phyloP scores from a whole-genome alignment of 2,888 invertebrate species.

The Copidosoma aretas region DNA sequence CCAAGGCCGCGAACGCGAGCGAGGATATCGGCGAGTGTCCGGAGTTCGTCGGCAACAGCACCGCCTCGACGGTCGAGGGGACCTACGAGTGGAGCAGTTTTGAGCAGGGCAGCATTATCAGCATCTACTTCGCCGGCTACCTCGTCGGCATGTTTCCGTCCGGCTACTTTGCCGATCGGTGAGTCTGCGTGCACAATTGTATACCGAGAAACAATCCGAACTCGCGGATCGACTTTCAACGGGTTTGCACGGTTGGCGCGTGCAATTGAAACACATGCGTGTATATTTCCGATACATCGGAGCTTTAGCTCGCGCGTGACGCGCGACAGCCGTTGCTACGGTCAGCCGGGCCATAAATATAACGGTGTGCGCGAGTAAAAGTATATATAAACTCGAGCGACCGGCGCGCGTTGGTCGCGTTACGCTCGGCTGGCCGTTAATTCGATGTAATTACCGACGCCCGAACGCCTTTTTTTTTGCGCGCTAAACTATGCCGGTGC shows the following conservation, averaged over 20 bases:
- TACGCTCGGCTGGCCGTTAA: slow-evolving; percentile 1
- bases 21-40: slow-evolving; percentile 47
- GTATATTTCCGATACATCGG: slow-evolving; percentile 1
- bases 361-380: too few species aligned
- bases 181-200: slow-evolving; percentile 33
- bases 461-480: not conserved
- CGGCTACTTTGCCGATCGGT: slow-evolving; percentile 59
- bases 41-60: slow-evolving; percentile 36
- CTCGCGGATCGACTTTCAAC: not conserved
- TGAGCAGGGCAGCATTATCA: slow-evolving; percentile 55
- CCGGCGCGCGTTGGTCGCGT: not conserved
- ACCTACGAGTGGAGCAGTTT: slow-evolving; percentile 55
- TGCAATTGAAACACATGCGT: not conserved
- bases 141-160: slow-evolving; percentile 58
- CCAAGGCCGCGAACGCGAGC: not conserved
- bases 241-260: not conserved
- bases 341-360: slow-evolving; percentile 1
- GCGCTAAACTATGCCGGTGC: too few species aligned
- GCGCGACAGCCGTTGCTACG: slow-evolving; percentile 2
- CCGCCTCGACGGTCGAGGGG: slow-evolving; percentile 48
- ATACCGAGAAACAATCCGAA: too few species aligned
- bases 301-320: not conserved
- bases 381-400: too few species aligned
- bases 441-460: not conserved
- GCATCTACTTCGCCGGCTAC: slow-evolving; percentile 59